Evolutionary conservation across 2,113 vertebrate species (phyloP).

Genomic region (Cariama cristata): DNA sequence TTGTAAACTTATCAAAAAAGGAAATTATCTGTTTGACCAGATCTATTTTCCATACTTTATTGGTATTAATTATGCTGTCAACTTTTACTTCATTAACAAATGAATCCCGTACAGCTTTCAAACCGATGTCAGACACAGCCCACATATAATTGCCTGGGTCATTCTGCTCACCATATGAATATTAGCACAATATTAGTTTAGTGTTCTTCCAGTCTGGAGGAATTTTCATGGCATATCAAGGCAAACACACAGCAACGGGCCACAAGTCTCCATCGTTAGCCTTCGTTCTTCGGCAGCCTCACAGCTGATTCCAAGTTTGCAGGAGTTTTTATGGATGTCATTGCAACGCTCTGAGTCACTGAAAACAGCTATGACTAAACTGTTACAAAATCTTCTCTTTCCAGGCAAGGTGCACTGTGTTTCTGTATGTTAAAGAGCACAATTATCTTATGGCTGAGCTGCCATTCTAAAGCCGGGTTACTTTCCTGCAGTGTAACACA

Average conservation of each 20-base stretch:
- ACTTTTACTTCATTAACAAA: background rate
- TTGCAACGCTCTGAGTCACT: background rate
- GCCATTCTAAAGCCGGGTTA: background rate
- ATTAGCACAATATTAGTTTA: background rate
- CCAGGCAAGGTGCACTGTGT: background rate
- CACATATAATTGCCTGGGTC: background rate
- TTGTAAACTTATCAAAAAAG: background rate
- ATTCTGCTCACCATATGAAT: background rate
- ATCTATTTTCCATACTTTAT: background rate
- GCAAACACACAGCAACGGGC: background rate
- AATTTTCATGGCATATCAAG: background rate
- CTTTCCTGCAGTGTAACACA: background rate
- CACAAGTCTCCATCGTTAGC: background rate
- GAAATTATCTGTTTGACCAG: background rate
- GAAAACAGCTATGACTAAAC: background rate
- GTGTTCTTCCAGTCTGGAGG: background rate
- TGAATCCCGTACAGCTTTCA: background rate
- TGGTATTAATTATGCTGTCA: background rate
- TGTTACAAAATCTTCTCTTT: background rate
- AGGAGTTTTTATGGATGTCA: background rate
- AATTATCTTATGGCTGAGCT: background rate
- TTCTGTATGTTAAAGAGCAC: background rate
- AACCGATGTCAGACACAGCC: background rate
- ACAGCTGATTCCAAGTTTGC: background rate
- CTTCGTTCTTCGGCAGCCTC: fast-evolving